phyloP scores from a whole-genome alignment of 2,888 invertebrate species.

The Melinaea marsaeus region DNA sequence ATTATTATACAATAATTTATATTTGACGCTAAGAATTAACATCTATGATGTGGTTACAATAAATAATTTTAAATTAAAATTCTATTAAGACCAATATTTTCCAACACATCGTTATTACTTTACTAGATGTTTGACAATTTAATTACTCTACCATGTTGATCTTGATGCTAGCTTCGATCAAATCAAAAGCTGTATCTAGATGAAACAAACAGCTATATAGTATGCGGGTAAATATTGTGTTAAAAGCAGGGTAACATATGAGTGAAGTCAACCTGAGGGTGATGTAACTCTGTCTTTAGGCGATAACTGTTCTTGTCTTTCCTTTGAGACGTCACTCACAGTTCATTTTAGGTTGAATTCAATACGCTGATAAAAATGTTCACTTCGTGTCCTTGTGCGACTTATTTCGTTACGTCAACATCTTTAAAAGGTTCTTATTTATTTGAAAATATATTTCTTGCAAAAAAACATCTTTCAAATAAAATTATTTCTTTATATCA shows the following conservation, averaged over 20 bases:
- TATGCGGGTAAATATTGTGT: too few species aligned
- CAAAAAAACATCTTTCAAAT: too few species aligned
- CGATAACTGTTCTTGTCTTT: conserved; percentile 26
- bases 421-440: too few species aligned
- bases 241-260: conserved; percentile 15
- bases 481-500: too few species aligned
- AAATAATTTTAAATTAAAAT: too few species aligned
- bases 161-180: neutral
- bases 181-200: too few species aligned
- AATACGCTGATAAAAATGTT: conserved; percentile 11
- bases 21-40: too few species aligned
- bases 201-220: too few species aligned
- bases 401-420: conserved; percentile 7
- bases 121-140: conserved; percentile 5
- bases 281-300: conserved; percentile 29
- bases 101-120: neutral
- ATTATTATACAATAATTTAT: too few species aligned
- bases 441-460: too few species aligned
- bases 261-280: conserved; percentile 21
- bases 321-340: conserved; percentile 29
- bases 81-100: neutral
- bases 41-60: too few species aligned
- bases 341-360: conserved; percentile 22
- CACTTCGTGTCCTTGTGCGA: neutral
- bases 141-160: neutral